Conservation (phyloP, 2,888 invertebrate genomes). For the Clitarchus hookeri region DNA sequence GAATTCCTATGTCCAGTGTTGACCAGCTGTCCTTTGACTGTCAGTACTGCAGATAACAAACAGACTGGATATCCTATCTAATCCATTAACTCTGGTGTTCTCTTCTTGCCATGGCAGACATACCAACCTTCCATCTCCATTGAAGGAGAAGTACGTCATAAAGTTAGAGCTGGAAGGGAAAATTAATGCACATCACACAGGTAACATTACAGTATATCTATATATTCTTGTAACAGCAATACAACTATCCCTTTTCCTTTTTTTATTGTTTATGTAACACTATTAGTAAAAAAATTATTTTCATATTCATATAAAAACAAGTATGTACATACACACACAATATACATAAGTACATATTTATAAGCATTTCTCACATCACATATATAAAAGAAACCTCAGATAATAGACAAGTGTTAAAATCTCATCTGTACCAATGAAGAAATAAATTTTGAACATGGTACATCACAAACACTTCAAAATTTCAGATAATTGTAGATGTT, state of each 20-base stretch:
- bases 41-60: too few species aligned
- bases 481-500: too few species aligned
- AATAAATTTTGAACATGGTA: too few species aligned
- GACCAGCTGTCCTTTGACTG: too few species aligned
- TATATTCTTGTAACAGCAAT: neutral
- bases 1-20: too few species aligned
- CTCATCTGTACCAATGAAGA: too few species aligned
- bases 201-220: neutral
- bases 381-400: neutral
- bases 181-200: neutral
- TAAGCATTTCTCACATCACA: neutral
- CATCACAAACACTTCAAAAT: too few species aligned
- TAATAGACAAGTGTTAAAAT: too few species aligned
- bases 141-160: neutral
- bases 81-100: too few species aligned
- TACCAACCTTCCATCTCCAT: too few species aligned
- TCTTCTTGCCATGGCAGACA: too few species aligned
- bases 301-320: neutral
- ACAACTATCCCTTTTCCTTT: constrained; percentile 9
- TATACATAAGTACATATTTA: constrained; percentile 14
- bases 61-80: too few species aligned
- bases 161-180: neutral
- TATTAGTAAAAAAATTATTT: neutral
- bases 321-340: neutral
- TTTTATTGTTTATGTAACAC: neutral